Evolutionary conservation across 2,888 invertebrate genomes (phyloP).

Genomic region (Mythimna albipuncta): DNA sequence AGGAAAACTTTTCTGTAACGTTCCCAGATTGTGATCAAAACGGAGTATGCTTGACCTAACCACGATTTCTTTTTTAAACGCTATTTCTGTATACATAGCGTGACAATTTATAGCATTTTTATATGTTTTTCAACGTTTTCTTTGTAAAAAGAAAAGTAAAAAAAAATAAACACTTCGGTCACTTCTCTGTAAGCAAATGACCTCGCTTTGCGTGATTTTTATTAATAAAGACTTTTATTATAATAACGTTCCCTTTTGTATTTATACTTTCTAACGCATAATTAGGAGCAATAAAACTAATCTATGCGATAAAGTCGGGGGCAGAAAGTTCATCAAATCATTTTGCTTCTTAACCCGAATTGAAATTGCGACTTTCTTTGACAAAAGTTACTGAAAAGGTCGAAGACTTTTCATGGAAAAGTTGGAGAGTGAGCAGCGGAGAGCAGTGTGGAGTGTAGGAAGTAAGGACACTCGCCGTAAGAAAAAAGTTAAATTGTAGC

Average conservation of each 20-base stretch:
- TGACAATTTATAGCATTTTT: constrained; percentile 70
- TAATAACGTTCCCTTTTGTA: constrained; percentile 27
- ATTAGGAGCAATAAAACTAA: constrained; percentile 44
- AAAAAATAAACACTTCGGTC: constrained; percentile 36
- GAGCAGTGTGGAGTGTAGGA: background rate
- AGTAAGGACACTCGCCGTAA: background rate
- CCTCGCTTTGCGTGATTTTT: constrained; percentile 68
- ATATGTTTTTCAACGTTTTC: constrained; percentile 66
- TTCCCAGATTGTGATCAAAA: constrained; percentile 55
- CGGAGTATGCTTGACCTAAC: constrained; percentile 53
- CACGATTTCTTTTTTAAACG: constrained; percentile 53
- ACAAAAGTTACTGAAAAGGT: constrained; percentile 6
- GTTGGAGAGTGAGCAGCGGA: background rate
- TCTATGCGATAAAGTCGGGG: constrained; percentile 21
- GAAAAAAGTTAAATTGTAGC: background rate
- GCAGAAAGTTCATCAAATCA: constrained; percentile 21
- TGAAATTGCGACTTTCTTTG: background rate
- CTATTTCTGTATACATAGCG: constrained; percentile 72
- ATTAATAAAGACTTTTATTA: constrained; percentile 50
- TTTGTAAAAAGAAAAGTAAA: constrained; percentile 60
- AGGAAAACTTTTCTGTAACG: constrained; percentile 38
- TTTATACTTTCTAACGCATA: constrained; percentile 38
- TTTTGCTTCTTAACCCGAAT: constrained; percentile 8
- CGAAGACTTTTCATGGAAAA: background rate
- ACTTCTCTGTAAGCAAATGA: constrained; percentile 61